Evolutionary conservation across 2,888 invertebrate genomes (phyloP).

Genomic region (Metellina segmentata): DNA sequence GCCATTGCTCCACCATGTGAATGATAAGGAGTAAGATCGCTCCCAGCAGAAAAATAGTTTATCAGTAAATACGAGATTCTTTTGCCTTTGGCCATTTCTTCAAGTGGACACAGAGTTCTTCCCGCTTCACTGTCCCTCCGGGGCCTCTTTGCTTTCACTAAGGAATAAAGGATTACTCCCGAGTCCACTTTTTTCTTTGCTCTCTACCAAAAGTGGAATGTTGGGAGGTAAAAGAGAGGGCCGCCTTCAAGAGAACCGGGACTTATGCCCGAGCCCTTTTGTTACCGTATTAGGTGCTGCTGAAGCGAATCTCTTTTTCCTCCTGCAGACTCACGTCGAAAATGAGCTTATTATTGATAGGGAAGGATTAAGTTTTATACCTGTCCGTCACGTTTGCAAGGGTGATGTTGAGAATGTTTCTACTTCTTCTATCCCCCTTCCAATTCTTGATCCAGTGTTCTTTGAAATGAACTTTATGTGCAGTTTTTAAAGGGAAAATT

Average conservation of each 20-base stretch:
- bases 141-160: background rate
- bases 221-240: background rate
- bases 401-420: no score
- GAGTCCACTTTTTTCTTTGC: background rate
- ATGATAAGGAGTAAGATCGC: slow-evolving; percentile 33
- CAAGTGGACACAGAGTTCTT: slow-evolving; percentile 61
- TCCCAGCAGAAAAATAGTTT: slow-evolving; percentile 61
- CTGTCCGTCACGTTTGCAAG: slow-evolving; percentile 22
- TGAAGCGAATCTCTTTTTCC: slow-evolving; percentile 5
- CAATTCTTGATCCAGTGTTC: no score
- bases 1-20: background rate
- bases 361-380: background rate
- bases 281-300: slow-evolving; percentile 43
- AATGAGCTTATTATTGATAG: slow-evolving; percentile 23
- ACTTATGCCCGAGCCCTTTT: background rate
- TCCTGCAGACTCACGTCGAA: no score
- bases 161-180: slow-evolving; percentile 35
- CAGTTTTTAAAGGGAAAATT: no score
- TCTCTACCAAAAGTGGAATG: background rate
- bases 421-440: no score
- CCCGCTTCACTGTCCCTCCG: background rate
- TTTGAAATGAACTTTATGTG: no score
- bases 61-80: slow-evolving; percentile 67
- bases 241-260: background rate
- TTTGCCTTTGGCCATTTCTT: slow-evolving; percentile 5